These are phyloP conservation scores for Procambarus clarkii DNA, from an alignment of 1,140 invertebrate species.

Conservation along the genomic window DNA sequence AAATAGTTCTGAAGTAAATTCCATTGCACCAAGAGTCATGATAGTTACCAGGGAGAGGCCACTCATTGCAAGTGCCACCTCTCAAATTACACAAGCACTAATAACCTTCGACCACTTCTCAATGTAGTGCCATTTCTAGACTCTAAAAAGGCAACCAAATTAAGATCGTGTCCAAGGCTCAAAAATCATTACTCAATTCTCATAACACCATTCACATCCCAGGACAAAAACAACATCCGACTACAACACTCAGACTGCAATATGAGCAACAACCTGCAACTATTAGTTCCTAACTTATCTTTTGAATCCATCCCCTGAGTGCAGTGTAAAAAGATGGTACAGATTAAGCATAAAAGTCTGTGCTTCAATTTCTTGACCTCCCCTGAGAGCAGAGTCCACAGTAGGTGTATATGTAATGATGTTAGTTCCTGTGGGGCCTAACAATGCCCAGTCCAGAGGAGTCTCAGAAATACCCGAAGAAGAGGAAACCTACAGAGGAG, in stretches of 20 bases:
- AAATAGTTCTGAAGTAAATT: slow-evolving; percentile 48
- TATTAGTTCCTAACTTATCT: slow-evolving; percentile 46
- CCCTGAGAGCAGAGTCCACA: slow-evolving; percentile 37
- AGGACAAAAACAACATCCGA: slow-evolving; percentile 5
- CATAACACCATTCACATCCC: slow-evolving; percentile 30
- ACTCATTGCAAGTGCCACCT: background rate
- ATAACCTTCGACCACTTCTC: background rate
- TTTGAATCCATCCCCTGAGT: slow-evolving; percentile 60
- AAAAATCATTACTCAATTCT: slow-evolving; percentile 18
- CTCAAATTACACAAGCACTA: slow-evolving; percentile 14
- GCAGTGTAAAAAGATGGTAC: slow-evolving; percentile 51
- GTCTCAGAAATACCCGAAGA: slow-evolving; percentile 17
- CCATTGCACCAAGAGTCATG: slow-evolving; percentile 61
- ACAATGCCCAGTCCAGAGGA: slow-evolving; percentile 14
- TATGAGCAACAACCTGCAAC: slow-evolving; percentile 36
- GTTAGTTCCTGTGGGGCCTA: slow-evolving; percentile 15
- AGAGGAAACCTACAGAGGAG: slow-evolving; percentile 35
- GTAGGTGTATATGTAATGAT: slow-evolving; percentile 36
- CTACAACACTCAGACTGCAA: slow-evolving; percentile 40
- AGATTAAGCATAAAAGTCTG: slow-evolving; percentile 37
- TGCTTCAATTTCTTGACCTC: slow-evolving; percentile 41
- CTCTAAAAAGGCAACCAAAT: slow-evolving; percentile 1
- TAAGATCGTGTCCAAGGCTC: slow-evolving; percentile 17
- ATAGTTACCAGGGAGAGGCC: slow-evolving; percentile 19
- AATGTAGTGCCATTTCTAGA: background rate